These are phyloP conservation scores for Margaritifera margaritifera DNA, from an alignment of 2,888 invertebrate genomes.

Conservation along the genomic window DNA sequence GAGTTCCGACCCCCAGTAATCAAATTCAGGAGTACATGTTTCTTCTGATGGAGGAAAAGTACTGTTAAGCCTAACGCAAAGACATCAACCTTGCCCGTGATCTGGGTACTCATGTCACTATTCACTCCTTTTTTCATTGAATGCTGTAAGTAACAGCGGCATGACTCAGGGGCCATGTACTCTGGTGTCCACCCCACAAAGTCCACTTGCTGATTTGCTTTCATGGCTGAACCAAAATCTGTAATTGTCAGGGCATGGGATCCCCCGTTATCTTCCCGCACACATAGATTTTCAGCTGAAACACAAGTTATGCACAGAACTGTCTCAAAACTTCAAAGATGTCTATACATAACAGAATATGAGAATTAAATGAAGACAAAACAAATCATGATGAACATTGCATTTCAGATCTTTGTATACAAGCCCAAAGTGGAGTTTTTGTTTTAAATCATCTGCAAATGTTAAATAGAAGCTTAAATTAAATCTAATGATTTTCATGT, in stretches of 20 bases:
- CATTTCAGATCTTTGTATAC: too few relatives aligned
- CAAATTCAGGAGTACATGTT: constrained; percentile 38
- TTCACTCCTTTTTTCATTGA: neutral
- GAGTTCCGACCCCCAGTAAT: constrained; percentile 33
- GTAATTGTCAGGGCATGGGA: constrained; percentile 29
- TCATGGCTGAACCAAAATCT: constrained; percentile 47
- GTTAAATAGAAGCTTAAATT: too few relatives aligned
- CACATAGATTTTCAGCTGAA: constrained; percentile 44
- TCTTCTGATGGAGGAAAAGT: constrained; percentile 35
- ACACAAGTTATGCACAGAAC: neutral
- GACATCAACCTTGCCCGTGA: constrained; percentile 40
- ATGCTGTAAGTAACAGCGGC: constrained; percentile 28
- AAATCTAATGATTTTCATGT: too few relatives aligned
- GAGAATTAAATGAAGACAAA: too few relatives aligned
- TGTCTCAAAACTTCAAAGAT: too few relatives aligned
- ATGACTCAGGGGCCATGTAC: constrained; percentile 44
- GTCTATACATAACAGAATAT: too few relatives aligned
- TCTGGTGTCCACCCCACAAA: constrained; percentile 43
- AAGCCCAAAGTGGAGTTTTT: too few relatives aligned
- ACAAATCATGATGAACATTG: too few relatives aligned
- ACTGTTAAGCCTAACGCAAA: constrained; percentile 38
- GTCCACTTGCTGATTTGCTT: constrained; percentile 21
- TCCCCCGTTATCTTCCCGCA: constrained; percentile 4
- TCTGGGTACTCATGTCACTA: neutral
- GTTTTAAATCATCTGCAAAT: too few relatives aligned